Percentiles rank a stretch among this genome's conserved stretches.
These are phyloP conservation scores for Uromys caudimaculatus DNA, from an alignment of 2,797 vertebrate species.

Conservation along the genomic window DNA sequence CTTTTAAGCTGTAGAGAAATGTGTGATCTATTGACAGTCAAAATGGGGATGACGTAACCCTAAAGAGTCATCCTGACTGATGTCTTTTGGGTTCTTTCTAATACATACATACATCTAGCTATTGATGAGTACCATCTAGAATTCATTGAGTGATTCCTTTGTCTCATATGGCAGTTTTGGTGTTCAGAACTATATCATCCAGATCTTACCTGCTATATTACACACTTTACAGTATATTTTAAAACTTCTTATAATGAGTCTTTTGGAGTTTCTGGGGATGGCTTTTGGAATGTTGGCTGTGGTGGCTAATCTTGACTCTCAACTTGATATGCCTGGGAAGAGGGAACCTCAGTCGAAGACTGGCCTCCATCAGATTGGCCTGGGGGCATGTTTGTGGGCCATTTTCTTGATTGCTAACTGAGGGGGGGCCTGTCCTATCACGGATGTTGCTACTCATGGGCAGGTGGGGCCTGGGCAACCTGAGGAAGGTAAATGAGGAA, in stretches of 20 bases:
- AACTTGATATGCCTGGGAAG: not conserved
- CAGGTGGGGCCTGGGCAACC: not conserved
- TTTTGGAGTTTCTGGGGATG: not conserved
- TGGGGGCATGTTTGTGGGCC: not conserved
- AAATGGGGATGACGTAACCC: not conserved
- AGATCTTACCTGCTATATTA: not conserved
- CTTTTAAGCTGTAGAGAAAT: slow-evolving; percentile 16
- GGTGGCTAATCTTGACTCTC: not conserved
- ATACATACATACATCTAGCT: not conserved
- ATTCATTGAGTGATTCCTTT: slow-evolving; percentile 16
- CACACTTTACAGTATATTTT: not conserved
- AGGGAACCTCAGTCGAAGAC: not conserved
- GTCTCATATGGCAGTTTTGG: not conserved
- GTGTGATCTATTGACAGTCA: slow-evolving; percentile 14
- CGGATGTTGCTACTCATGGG: not conserved
- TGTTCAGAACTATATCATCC: not conserved
- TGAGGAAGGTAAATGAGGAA: not conserved
- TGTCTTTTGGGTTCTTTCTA: not conserved
- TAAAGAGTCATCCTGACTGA: slow-evolving; percentile 17
- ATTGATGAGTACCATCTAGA: not conserved
- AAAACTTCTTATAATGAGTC: not conserved
- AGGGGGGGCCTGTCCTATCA: not conserved
- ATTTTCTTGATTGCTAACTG: not conserved
- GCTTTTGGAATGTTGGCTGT: not conserved
- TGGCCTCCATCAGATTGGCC: not conserved